Conservation (phyloP, 2,888 invertebrate genomes). For the Danaus chrysippus region DNA sequence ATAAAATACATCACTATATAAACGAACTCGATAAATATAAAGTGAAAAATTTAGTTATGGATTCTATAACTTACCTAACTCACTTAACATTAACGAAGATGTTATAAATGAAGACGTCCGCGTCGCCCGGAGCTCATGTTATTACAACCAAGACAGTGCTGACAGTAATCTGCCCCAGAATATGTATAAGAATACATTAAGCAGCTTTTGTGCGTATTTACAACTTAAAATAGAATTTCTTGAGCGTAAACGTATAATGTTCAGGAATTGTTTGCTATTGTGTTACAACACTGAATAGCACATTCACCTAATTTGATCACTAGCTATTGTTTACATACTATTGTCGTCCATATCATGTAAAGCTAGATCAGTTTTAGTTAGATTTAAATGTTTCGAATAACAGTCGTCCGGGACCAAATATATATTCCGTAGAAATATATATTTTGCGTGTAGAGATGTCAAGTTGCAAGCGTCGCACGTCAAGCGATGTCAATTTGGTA, state of each 20-base stretch:
- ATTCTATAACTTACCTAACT: constrained; percentile 18
- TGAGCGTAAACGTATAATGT: neutral
- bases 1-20: neutral
- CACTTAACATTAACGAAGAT: constrained; percentile 23
- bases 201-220: constrained; percentile 10
- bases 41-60: neutral
- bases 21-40: neutral
- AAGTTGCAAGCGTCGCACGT: constrained; percentile 16
- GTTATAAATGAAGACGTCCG: constrained; percentile 32
- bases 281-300: neutral
- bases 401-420: too few relatives aligned
- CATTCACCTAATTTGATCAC: neutral
- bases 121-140: constrained; percentile 35
- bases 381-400: too few relatives aligned
- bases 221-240: constrained; percentile 3
- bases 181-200: constrained; percentile 45
- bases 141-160: constrained; percentile 45
- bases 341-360: too few relatives aligned
- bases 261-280: constrained; percentile 3
- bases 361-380: too few relatives aligned
- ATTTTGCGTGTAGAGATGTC: constrained; percentile 7
- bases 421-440: too few relatives aligned
- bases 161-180: constrained; percentile 62
- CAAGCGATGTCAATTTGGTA: constrained; percentile 28
- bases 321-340: neutral